These are phyloP conservation scores for Tuta absoluta DNA, from an alignment of 2,888 invertebrate species.

Conservation along the genomic window DNA sequence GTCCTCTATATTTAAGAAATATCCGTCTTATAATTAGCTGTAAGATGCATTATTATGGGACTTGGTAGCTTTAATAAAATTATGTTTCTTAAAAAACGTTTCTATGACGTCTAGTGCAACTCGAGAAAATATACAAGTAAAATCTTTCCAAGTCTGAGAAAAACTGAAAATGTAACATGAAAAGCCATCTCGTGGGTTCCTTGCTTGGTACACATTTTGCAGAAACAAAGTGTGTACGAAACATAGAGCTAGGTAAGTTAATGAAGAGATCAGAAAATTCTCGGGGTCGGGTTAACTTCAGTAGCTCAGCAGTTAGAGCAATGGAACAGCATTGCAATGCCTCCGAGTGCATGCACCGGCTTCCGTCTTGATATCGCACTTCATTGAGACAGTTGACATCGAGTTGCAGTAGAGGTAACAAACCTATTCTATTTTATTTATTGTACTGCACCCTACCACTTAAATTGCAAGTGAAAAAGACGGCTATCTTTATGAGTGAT, in stretches of 20 bases:
- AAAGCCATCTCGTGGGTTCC: neutral
- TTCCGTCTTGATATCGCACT: too few species aligned
- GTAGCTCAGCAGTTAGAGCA: too few species aligned
- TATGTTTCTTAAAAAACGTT: slow-evolving; percentile 30
- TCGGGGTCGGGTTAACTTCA: too few species aligned
- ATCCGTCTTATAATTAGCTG: slow-evolving; percentile 74
- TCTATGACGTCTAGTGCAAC: neutral
- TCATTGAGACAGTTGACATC: neutral
- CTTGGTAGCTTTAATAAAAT: slow-evolving; percentile 40
- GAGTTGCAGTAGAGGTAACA: slow-evolving; percentile 11
- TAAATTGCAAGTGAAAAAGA: slow-evolving; percentile 16
- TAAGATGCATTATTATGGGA: slow-evolving; percentile 56
- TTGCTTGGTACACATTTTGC: neutral
- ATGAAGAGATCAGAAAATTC: too few species aligned
- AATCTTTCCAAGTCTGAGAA: neutral
- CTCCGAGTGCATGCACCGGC: too few species aligned
- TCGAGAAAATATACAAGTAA: neutral
- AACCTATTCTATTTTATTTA: neutral
- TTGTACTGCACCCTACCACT: neutral
- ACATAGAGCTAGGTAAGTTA: neutral
- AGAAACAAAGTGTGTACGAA: neutral
- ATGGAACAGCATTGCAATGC: too few species aligned
- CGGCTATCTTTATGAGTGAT: slow-evolving; percentile 30
- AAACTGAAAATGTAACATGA: neutral
- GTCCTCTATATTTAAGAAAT: slow-evolving; percentile 71